Evolutionary conservation across 1,140 invertebrate species (phyloP).

Genomic region (Phortica variegata): DNA sequence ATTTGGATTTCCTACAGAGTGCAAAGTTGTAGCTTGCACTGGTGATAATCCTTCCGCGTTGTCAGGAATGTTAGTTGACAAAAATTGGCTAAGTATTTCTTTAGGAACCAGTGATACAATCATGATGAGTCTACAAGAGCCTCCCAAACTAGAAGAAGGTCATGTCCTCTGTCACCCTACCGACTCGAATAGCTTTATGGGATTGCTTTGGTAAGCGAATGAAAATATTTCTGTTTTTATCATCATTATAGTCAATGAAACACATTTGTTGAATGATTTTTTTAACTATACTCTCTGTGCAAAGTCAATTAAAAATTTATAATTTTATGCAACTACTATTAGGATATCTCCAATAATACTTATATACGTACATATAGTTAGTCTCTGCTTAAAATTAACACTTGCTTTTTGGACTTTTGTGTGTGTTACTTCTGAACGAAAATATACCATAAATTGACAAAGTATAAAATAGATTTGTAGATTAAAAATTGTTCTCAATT

Average conservation of each 20-base stretch:
- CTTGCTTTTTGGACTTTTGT: too few relatives aligned
- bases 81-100: conserved; percentile 84
- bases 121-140: conserved; percentile 75
- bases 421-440: too few relatives aligned
- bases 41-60: conserved; percentile 91
- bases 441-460: too few relatives aligned
- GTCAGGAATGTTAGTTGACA: conserved; percentile 76
- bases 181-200: conserved; percentile 76
- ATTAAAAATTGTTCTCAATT: too few relatives aligned
- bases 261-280: not conserved
- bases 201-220: conserved; percentile 76
- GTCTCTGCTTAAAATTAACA: too few relatives aligned
- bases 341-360: too few relatives aligned
- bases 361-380: too few relatives aligned
- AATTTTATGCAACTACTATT: too few relatives aligned
- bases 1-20: conserved; percentile 79
- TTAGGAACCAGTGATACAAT: conserved; percentile 92
- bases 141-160: conserved; percentile 70
- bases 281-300: not conserved
- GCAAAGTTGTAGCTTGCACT: conserved; percentile 84
- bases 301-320: not conserved
- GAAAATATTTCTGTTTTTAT: conserved; percentile 1
- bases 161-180: conserved; percentile 88
- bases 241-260: too few relatives aligned
- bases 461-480: too few relatives aligned